Percentiles rank a stretch among this genome's conserved stretches.
Conservation (phyloP, 2,113 vertebrate species). For the Oriolus oriolus region DNA sequence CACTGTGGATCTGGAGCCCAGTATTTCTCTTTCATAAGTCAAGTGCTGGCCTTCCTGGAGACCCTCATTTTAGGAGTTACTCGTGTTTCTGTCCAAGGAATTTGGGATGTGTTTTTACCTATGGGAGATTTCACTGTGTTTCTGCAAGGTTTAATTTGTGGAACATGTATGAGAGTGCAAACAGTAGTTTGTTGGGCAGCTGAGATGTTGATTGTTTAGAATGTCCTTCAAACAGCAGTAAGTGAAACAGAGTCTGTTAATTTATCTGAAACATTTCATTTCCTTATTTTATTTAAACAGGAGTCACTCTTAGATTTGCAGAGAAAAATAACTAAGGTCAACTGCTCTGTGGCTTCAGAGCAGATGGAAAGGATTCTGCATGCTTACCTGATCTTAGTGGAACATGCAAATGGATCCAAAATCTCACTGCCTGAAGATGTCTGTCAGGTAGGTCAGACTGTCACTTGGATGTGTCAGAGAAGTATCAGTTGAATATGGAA, state of each 20-base stretch:
- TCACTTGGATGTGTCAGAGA: neutral
- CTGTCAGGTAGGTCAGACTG: conserved; percentile 75
- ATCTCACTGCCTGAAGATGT: conserved; percentile 78
- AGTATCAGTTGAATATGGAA: neutral
- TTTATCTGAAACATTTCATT: neutral
- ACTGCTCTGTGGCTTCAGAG: conserved; percentile 63
- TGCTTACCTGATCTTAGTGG: conserved; percentile 78
- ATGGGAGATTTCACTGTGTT: neutral
- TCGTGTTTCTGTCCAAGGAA: neutral
- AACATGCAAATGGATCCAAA: conserved; percentile 82
- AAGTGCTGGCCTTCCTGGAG: neutral
- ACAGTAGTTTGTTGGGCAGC: neutral
- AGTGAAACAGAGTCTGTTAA: neutral
- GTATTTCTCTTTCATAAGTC: neutral
- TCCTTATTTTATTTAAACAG: conserved; percentile 45
- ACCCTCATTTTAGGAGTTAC: neutral
- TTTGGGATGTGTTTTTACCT: neutral
- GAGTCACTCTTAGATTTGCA: conserved; percentile 67
- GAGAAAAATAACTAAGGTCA: conserved; percentile 50
- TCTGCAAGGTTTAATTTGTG: neutral
- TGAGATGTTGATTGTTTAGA: neutral
- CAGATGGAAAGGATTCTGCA: conserved; percentile 86
- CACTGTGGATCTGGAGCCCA: neutral
- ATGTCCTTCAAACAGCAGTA: neutral
- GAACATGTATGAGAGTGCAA: neutral